phyloP scores from a whole-genome alignment of 2,113 vertebrate genomes.

The Malurus melanocephalus region DNA sequence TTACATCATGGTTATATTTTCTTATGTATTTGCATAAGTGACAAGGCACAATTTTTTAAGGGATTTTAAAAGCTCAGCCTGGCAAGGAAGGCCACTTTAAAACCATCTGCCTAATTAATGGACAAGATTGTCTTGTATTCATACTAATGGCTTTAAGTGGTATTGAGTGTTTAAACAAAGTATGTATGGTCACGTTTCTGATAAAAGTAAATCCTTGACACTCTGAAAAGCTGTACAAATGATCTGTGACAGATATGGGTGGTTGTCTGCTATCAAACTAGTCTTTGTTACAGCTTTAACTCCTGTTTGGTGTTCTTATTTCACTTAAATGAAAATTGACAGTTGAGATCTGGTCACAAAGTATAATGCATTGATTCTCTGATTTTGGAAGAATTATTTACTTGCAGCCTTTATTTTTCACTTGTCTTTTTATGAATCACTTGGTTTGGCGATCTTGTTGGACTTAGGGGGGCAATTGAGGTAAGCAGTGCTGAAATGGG shows the following conservation, averaged over 20 bases:
- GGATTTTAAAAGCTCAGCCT: background rate
- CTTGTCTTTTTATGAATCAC: background rate
- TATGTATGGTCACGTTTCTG: fast-evolving
- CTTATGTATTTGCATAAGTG: background rate
- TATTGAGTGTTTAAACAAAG: background rate
- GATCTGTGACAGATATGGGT: background rate
- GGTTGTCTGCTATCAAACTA: background rate
- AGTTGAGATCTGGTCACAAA: background rate
- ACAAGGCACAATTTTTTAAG: background rate
- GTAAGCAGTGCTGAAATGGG: background rate
- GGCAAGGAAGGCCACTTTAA: background rate
- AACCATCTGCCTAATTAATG: background rate
- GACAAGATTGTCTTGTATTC: background rate
- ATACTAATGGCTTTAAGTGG: background rate
- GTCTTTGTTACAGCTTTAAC: background rate
- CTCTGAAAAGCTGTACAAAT: background rate
- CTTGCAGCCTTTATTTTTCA: background rate
- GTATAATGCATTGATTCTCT: background rate
- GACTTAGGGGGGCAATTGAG: background rate
- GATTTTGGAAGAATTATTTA: background rate
- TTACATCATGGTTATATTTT: background rate
- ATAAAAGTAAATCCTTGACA: background rate
- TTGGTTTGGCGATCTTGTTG: background rate
- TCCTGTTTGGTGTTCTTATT: background rate
- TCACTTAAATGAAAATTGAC: background rate